These are phyloP conservation scores for Melanostoma scalare DNA, from an alignment of 2,888 invertebrate genomes.

Conservation along the genomic window DNA sequence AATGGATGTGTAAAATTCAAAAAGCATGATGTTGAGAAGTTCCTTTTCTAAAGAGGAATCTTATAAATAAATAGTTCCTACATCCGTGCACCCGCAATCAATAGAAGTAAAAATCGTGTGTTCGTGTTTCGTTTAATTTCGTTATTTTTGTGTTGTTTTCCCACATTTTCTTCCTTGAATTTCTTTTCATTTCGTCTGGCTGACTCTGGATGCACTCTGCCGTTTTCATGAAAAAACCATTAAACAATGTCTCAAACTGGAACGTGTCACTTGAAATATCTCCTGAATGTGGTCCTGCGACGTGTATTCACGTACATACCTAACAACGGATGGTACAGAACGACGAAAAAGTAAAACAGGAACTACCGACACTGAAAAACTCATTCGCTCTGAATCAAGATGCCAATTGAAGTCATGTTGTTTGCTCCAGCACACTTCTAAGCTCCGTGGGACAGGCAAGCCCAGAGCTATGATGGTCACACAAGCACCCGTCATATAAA, in stretches of 20 bases:
- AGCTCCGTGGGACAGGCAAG: neutral
- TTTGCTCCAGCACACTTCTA: slow-evolving; percentile 52
- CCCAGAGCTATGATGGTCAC: neutral
- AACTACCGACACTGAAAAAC: slow-evolving; percentile 31
- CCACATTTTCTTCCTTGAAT: neutral
- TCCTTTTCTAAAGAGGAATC: neutral
- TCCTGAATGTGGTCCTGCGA: slow-evolving; percentile 61
- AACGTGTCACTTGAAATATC: slow-evolving; percentile 69
- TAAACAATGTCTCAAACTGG: slow-evolving; percentile 69
- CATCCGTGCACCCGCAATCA: slow-evolving; percentile 49
- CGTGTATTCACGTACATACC: slow-evolving; percentile 58
- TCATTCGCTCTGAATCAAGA: slow-evolving; percentile 61
- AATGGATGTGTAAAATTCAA: neutral
- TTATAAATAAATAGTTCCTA: slow-evolving; percentile 53
- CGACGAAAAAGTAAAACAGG: slow-evolving; percentile 1
- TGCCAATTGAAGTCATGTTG: slow-evolving; percentile 67
- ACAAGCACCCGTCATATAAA: slow-evolving; percentile 3
- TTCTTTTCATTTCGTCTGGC: neutral
- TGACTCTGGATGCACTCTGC: neutral
- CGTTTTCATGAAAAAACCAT: slow-evolving; percentile 60
- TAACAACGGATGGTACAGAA: neutral
- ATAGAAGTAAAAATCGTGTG: slow-evolving; percentile 55
- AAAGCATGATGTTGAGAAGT: neutral
- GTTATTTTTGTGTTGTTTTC: neutral
- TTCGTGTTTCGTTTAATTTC: slow-evolving; percentile 45